phyloP scores from a whole-genome alignment of 1,140 invertebrate species.

The Cryptotermes secundus region DNA sequence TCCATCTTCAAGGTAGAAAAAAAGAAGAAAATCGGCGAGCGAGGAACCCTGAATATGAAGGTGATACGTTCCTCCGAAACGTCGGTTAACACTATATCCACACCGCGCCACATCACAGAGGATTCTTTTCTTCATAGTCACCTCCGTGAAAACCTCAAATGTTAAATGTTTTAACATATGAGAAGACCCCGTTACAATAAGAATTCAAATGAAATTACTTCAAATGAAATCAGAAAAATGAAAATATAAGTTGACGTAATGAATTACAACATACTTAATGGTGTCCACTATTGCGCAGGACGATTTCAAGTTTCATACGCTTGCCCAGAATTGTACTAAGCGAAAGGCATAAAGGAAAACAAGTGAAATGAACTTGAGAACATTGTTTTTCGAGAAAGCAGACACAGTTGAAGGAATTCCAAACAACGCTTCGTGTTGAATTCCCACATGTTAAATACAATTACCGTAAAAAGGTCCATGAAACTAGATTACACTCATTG shows the following conservation, averaged over 20 bases:
- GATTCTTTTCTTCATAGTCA: too few relatives aligned
- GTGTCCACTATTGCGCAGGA: background rate
- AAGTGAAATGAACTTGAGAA: background rate
- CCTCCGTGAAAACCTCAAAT: too few relatives aligned
- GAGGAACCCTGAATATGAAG: too few relatives aligned
- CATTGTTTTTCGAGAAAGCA: background rate
- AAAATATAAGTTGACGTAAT: background rate
- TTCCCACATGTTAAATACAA: slow-evolving; percentile 2
- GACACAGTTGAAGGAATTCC: background rate
- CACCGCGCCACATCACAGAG: too few relatives aligned
- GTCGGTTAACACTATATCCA: too few relatives aligned
- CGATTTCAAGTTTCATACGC: background rate
- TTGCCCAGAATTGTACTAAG: background rate
- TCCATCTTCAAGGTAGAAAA: too few relatives aligned
- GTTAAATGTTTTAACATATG: too few relatives aligned
- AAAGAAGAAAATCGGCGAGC: too few relatives aligned
- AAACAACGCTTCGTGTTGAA: background rate
- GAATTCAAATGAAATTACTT: too few relatives aligned
- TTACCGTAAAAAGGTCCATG: background rate
- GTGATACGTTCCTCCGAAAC: too few relatives aligned
- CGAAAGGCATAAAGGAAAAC: background rate
- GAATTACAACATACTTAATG: background rate
- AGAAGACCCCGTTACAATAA: too few relatives aligned
- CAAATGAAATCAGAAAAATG: too few relatives aligned
- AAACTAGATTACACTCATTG: slow-evolving; percentile 6